These are phyloP conservation scores for Glyptemys insculpta DNA, from an alignment of 2,797 vertebrate species.

Conservation along the genomic window DNA sequence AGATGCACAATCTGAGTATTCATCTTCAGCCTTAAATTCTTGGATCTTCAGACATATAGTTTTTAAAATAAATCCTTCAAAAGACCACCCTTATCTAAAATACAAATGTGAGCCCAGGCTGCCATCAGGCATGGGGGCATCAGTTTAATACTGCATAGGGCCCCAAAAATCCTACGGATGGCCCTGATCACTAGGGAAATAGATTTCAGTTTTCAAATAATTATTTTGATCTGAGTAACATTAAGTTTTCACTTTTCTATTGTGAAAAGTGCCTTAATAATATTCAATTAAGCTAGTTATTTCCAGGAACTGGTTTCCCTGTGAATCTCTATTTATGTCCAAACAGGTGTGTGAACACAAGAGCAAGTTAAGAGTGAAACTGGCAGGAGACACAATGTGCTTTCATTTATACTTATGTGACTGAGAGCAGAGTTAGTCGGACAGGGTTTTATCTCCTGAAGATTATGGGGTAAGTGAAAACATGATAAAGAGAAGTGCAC, in stretches of 20 bases:
- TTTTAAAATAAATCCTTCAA: no score
- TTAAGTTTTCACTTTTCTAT: neutral
- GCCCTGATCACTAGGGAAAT: neutral
- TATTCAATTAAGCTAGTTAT: neutral
- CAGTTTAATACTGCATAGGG: no score
- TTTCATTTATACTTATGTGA: neutral
- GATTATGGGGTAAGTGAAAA: neutral
- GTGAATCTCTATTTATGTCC: neutral
- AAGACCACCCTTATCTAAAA: no score
- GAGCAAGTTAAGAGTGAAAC: neutral
- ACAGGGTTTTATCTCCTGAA: neutral
- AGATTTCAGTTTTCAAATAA: neutral
- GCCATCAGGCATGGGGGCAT: no score
- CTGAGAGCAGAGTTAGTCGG: neutral
- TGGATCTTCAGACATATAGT: no score
- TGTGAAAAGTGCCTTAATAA: neutral
- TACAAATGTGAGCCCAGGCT: no score
- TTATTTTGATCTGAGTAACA: neutral
- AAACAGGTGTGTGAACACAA: neutral
- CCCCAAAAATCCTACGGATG: no score
- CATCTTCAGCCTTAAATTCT: no score
- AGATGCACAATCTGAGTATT: no score
- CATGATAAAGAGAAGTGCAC: neutral
- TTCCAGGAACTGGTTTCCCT: neutral
- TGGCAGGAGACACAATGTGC: neutral